phyloP scores from a whole-genome alignment of 2,113 vertebrate genomes.

The Brachyhypopomus occidentalis region DNA sequence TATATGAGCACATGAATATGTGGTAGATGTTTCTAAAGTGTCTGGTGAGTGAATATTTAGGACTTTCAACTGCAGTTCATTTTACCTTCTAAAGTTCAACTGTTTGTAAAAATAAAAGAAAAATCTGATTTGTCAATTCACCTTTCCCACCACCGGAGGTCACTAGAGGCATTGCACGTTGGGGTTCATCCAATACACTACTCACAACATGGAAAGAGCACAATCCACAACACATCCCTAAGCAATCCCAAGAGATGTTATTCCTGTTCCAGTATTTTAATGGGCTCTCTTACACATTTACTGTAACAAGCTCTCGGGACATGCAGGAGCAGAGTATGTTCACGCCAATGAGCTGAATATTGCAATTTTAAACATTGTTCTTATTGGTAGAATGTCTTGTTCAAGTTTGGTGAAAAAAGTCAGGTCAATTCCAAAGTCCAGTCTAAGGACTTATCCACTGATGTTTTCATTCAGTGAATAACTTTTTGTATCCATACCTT shows the following conservation, averaged over 20 bases:
- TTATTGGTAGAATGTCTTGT: background rate
- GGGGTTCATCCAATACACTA: background rate
- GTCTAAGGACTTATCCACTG: background rate
- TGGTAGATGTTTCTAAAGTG: too few relatives aligned
- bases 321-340: background rate
- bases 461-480: background rate
- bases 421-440: background rate
- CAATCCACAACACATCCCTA: too few relatives aligned
- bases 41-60: too few relatives aligned
- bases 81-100: too few relatives aligned
- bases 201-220: too few relatives aligned
- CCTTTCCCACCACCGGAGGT: conserved; percentile 18
- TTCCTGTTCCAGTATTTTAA: too few relatives aligned
- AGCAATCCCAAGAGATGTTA: too few relatives aligned
- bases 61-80: too few relatives aligned
- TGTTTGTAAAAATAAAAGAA: background rate
- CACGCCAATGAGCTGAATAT: background rate
- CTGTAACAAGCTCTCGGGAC: background rate
- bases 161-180: background rate
- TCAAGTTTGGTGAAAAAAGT: background rate
- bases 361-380: background rate
- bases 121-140: background rate
- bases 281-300: too few relatives aligned
- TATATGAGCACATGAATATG: too few relatives aligned
- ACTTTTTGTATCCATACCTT: background rate